A percentile compares a stretch with the other conserved stretches of the same genome.
Evolutionary conservation across 2,113 vertebrate genomes (phyloP).

Genomic region (Chaenogobius annularis): DNA sequence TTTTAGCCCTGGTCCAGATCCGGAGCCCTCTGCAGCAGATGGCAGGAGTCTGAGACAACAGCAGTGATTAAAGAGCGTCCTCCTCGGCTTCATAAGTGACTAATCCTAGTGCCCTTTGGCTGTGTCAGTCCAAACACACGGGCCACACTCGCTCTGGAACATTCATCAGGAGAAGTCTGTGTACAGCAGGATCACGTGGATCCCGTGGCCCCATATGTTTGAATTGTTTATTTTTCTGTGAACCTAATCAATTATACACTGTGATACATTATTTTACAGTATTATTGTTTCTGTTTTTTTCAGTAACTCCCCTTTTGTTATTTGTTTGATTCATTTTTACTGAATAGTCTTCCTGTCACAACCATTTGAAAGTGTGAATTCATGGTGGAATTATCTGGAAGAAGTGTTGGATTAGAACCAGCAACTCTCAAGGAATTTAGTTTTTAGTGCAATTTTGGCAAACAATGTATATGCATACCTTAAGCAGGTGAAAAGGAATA

Average conservation of each 20-base stretch:
- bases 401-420: too few relatives aligned
- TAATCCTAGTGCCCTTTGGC: constrained; percentile 62
- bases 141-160: constrained; percentile 29
- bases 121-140: constrained; percentile 64
- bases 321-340: too few relatives aligned
- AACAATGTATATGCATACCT: too few relatives aligned
- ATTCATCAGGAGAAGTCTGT: constrained; percentile 42
- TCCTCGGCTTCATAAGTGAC: constrained; percentile 53
- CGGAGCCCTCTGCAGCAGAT: not conserved
- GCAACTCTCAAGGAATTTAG: too few relatives aligned
- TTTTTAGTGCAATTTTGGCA: too few relatives aligned
- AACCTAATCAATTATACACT: not conserved
- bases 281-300: too few relatives aligned
- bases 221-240: not conserved
- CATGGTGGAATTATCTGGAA: too few relatives aligned
- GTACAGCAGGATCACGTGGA: not conserved
- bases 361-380: too few relatives aligned
- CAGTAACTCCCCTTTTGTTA: too few relatives aligned
- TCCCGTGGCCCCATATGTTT: not conserved
- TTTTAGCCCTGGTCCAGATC: not conserved
- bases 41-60: constrained; percentile 33
- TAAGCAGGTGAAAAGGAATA: too few relatives aligned
- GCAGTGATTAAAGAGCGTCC: constrained; percentile 56
- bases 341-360: too few relatives aligned
- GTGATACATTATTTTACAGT: too few relatives aligned